Evolutionary conservation across 2,888 invertebrate species (phyloP), one percentile per base, ranked within the genome.

Genomic region (Mesoligia furuncula): DNA sequence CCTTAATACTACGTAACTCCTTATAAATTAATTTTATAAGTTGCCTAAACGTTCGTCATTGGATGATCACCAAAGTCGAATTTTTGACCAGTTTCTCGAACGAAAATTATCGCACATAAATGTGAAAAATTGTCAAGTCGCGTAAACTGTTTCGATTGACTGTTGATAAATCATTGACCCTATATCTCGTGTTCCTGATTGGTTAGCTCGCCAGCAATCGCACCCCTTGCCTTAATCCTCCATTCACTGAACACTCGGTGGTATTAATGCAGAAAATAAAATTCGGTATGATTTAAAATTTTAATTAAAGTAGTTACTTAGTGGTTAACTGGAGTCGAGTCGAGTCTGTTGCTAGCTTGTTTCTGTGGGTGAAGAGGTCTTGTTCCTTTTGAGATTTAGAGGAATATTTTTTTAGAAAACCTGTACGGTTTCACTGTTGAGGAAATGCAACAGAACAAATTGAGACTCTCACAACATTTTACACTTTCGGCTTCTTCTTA

Each of bases 241-340:
- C 82, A 85, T 81, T 66, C 9, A 15, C 31, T 81, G 8, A n/a
- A 6, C 1, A 62, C 11, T 83, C 85, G 0, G 48, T 81, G 65
- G 7, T n/a, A 20, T n/a, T n/a, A 17, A 72, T 17, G 69, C 42
- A 66, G 39, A 81, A 84, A 81, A 81, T 72, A 78, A 87, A 83
- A 78, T 81, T 78, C 62, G 61, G 78, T 45, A 62, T 79, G 71
- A 83, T 81, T 86, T 73, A 39, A 64, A 86, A 69, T 88, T 87
- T 86, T 88, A 86, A 87, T 86, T 84, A 84, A 84, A 81, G 68
- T 77, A 73, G 66, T 76, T 75, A 73, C 79, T 84, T 74, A 86
- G 83, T 69, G 68, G 83, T 82, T 73, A 67, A 59, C 57, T 77
- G 36, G 36, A 74, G 71, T 54, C 27, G 36, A 74, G 71, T 54